These are phyloP conservation scores for Papilio machaon DNA, from an alignment of 1,140 invertebrate genomes.

Conservation along the genomic window DNA sequence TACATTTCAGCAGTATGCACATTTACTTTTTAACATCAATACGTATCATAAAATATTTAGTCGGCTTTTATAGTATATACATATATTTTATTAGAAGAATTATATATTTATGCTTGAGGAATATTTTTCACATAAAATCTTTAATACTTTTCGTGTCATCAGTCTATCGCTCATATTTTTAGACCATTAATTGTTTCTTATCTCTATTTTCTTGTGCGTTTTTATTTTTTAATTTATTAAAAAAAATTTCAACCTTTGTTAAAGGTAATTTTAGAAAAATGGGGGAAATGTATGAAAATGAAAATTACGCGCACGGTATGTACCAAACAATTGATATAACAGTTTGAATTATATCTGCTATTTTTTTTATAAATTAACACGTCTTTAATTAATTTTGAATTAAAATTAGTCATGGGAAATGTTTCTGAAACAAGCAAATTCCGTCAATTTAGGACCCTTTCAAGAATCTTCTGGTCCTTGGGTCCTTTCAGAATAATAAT, in stretches of 20 bases:
- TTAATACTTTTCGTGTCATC: neutral
- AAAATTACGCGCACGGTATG: conserved; percentile 26
- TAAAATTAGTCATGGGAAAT: too few species aligned
- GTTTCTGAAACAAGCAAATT: too few species aligned
- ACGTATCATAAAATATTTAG: neutral
- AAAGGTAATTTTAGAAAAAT: conserved; percentile 29
- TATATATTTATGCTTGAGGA: too few species aligned
- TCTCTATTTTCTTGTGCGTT: neutral
- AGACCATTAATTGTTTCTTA: neutral
- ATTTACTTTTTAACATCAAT: neutral
- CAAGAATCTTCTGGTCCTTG: too few species aligned
- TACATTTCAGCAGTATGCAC: too few species aligned
- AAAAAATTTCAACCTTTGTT: conserved; percentile 22
- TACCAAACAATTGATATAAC: neutral
- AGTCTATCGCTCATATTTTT: neutral
- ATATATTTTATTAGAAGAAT: too few species aligned
- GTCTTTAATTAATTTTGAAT: too few species aligned
- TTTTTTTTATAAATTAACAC: neutral
- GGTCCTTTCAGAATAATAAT: too few species aligned
- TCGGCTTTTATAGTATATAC: too few species aligned
- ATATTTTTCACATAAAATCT: too few species aligned
- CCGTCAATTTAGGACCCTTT: too few species aligned
- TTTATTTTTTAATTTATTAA: neutral
- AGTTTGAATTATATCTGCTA: neutral
- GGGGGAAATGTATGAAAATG: conserved; percentile 7